Evolutionary conservation across 1,140 invertebrate species (phyloP).

Genomic region (Batillaria attramentaria): DNA sequence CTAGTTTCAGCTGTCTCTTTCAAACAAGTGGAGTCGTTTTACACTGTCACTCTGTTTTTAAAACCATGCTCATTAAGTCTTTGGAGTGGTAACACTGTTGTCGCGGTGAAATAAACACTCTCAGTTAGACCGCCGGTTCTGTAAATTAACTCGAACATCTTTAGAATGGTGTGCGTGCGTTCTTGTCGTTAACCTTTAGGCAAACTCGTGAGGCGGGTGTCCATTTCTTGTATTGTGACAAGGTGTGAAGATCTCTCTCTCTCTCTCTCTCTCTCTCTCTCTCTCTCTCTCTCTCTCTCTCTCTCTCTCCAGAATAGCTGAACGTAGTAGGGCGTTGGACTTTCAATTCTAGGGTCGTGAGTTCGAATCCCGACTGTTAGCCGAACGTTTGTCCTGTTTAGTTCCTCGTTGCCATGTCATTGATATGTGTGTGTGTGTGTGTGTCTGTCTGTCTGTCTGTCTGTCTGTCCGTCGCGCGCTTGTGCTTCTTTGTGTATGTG

Average conservation of each 20-base stretch:
- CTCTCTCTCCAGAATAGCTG: neutral
- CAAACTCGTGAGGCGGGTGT: neutral
- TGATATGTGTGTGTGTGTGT: neutral
- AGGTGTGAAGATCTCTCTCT: neutral
- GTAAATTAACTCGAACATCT: neutral
- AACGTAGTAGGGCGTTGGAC: too few relatives aligned
- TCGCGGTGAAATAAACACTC: too few relatives aligned
- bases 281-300: constrained; percentile 5
- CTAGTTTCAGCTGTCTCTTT: neutral
- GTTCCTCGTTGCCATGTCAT: neutral
- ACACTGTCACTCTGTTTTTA: neutral
- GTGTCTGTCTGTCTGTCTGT: neutral
- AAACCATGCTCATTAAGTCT: neutral
- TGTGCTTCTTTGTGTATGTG: too few relatives aligned
- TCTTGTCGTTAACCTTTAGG: neutral
- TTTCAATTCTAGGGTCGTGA: too few relatives aligned
- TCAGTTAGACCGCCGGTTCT: neutral
- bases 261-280: neutral
- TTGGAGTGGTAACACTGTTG: too few relatives aligned
- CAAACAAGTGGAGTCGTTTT: neutral
- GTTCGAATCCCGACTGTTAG: too few relatives aligned
- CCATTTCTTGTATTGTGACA: neutral
- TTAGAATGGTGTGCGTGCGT: neutral
- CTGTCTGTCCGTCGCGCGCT: neutral
- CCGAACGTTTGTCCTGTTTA: too few relatives aligned